These are phyloP conservation scores for Taphrorychus bicolor DNA, from an alignment of 2,888 invertebrate genomes.

Conservation along the genomic window DNA sequence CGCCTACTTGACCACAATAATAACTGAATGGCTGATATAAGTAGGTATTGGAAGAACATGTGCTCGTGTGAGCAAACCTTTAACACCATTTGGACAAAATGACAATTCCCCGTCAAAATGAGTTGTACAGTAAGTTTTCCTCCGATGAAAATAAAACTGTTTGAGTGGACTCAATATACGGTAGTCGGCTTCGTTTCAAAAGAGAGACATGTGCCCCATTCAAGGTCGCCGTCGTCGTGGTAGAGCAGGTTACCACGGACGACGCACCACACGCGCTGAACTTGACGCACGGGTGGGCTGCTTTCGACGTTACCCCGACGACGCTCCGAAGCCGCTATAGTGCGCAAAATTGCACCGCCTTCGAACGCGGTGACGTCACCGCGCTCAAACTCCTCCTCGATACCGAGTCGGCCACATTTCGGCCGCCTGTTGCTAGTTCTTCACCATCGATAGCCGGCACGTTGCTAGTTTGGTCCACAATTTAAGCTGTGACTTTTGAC, in stretches of 20 bases:
- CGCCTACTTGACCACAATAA: too few relatives aligned
- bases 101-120: too few relatives aligned
- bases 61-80: too few relatives aligned
- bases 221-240: slow-evolving; percentile 45
- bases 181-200: slow-evolving; percentile 1
- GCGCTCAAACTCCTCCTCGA: slow-evolving; percentile 54
- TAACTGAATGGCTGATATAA: too few relatives aligned
- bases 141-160: not conserved
- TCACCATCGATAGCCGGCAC: slow-evolving; percentile 55
- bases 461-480: slow-evolving; percentile 11
- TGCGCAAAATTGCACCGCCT: slow-evolving; percentile 59
- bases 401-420: slow-evolving; percentile 52
- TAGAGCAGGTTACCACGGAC: slow-evolving; percentile 56
- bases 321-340: slow-evolving; percentile 54
- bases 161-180: not conserved
- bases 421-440: slow-evolving; percentile 62
- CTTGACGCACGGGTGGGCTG: slow-evolving; percentile 56
- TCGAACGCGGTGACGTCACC: slow-evolving; percentile 56
- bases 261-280: slow-evolving; percentile 54
- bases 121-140: too few relatives aligned
- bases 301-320: slow-evolving; percentile 52
- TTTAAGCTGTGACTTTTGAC: slow-evolving; percentile 1
- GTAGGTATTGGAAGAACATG: too few relatives aligned
- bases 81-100: not conserved
- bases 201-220: slow-evolving; percentile 42